Evolutionary conservation across 2,888 invertebrate species (phyloP).

Genomic region (Chloroclystis v-ata): DNA sequence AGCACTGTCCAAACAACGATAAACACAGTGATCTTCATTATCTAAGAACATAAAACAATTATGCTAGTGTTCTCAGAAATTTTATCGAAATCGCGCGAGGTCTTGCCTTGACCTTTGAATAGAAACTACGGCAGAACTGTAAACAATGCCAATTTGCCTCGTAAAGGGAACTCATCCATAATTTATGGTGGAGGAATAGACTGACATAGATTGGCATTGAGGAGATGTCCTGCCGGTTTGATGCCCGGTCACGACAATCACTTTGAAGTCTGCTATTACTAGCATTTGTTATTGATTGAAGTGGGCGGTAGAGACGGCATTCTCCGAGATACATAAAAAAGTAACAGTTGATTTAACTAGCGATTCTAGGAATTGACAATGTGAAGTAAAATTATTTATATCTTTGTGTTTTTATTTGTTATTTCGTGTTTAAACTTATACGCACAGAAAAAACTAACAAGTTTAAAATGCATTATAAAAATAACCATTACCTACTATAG

Average conservation of each 20-base stretch:
- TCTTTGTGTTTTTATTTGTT: too few relatives aligned
- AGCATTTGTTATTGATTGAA: background rate
- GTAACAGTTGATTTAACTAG: too few relatives aligned
- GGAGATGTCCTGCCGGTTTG: conserved; percentile 10
- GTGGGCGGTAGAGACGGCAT: background rate
- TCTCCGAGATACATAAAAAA: background rate
- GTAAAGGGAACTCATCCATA: conserved; percentile 19
- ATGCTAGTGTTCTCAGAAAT: conserved; percentile 16
- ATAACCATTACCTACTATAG: background rate
- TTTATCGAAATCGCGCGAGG: conserved; percentile 3
- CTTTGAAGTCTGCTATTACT: background rate
- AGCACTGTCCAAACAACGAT: conserved; percentile 4
- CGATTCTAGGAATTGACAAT: too few relatives aligned
- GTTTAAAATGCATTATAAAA: too few relatives aligned
- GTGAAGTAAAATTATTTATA: too few relatives aligned
- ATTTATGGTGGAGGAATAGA: conserved; percentile 18
- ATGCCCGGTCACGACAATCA: conserved; percentile 1
- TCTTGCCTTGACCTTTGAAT: conserved; percentile 18
- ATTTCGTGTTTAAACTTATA: too few relatives aligned
- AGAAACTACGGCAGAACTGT: background rate
- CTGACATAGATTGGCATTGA: conserved; percentile 20
- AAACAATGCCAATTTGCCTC: conserved; percentile 8
- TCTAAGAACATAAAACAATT: conserved; percentile 8
- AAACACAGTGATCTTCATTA: conserved; percentile 12
- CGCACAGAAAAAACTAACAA: too few relatives aligned